Base-by-base conservation (phyloP, 2,113 vertebrate genomes). In the Prinia subflava region DNA sequence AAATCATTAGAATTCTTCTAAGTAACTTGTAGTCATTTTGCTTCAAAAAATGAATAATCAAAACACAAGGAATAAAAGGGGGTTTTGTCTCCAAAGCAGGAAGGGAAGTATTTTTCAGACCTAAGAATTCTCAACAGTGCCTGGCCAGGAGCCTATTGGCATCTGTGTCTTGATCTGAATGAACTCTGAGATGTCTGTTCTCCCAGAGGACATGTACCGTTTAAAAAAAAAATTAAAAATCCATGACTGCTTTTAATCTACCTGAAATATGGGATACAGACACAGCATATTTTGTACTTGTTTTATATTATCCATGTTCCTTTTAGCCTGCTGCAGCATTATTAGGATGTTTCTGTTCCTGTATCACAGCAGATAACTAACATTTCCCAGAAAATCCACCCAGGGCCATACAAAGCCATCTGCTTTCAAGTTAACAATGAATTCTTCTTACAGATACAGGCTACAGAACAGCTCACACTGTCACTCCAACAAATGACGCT, bases 51-150 rank as follows among this genome's bases (percentile, higher is more conserved):
- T 46, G 64, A 96, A 90, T 81, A 84, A 94, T 83, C 85, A 90
- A 94, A 95, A 53, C 87, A 97, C n/a, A 90, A 87, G 50, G 31
- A 95, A 55, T 89, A 94, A 90, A 93, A 92, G 53, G 28, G 53
- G 16, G 1, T 57, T 94, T 96, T 94, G 90, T 96, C 84, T 96
- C 76, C 53, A 90, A 75, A 93, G 92, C 73, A 93, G 88, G 80
- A 96, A 92, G 46, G 80, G 80, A 96, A 95, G 69, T 90, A 94
- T 92, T 96, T 96, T 95, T 95, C 88, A 93, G 87, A 93, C 73
- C 41, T 60, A 94, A 94, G 83, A 78, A 96, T 89, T 93, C 92
- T 84, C 92, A 94, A 81, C 73, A 93, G 85, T 64, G 83, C 69
- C 92, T 94, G 91, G 92, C 92, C 33, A 49, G 8, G 53, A 94